These are phyloP conservation scores for Panthera leo DNA, from an alignment of 2,113 vertebrate species.

Conservation along the genomic window DNA sequence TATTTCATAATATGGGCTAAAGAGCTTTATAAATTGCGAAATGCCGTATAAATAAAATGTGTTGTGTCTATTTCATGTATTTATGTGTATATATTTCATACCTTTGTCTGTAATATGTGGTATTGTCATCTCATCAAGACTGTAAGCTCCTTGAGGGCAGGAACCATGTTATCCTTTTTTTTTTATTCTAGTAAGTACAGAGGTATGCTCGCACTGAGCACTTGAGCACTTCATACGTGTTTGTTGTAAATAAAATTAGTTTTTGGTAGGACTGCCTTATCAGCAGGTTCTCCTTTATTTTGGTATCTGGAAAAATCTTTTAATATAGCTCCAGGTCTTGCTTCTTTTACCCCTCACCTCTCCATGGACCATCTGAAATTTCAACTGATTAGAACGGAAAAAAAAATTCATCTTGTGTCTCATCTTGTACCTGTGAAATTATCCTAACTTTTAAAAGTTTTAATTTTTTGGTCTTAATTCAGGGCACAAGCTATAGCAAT, in stretches of 20 bases:
- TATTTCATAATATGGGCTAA: background rate
- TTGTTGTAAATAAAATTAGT: background rate
- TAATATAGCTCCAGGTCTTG: background rate
- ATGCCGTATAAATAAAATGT: background rate
- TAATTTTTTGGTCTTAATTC: constrained; percentile 48
- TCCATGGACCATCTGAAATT: constrained; percentile 5
- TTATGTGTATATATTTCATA: background rate
- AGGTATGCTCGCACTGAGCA: background rate
- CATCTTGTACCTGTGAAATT: background rate
- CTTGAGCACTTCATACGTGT: background rate
- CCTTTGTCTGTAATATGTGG: background rate
- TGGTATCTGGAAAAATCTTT: constrained; percentile 7
- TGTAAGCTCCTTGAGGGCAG: background rate
- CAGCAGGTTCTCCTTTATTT: background rate
- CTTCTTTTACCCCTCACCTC: constrained; percentile 1
- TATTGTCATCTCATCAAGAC: constrained; percentile 23
- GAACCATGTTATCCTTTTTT: background rate
- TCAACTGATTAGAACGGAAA: background rate
- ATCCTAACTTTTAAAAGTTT: constrained; percentile 6
- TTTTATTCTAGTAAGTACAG: background rate
- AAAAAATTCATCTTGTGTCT: background rate
- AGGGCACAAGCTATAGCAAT: constrained; percentile 98
- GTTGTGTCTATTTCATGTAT: background rate
- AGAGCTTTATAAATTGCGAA: constrained; percentile 22
- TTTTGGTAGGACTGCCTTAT: constrained; percentile 15